Percentiles rank a stretch among this genome's conserved stretches.
phyloP scores from a whole-genome alignment of 2,113 vertebrate genomes.

The Peromyscus maniculatus region DNA sequence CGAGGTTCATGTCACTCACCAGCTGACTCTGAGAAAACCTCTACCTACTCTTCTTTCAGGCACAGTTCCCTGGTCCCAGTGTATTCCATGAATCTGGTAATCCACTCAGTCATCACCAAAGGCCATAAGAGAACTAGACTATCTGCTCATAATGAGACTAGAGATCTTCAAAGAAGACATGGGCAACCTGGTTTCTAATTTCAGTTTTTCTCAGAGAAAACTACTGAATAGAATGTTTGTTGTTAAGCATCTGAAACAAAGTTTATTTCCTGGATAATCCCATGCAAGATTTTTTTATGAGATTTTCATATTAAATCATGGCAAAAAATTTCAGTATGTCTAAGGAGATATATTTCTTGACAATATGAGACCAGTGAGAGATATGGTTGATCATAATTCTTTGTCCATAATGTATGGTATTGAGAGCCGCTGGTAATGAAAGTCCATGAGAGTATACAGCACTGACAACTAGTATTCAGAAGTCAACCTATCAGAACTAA shows the following conservation, averaged over 20 bases:
- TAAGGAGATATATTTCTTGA: conserved; percentile 30
- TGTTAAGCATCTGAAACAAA: conserved; percentile 9
- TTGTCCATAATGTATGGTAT: not conserved
- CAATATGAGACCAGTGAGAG: not conserved
- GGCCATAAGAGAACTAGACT: not conserved
- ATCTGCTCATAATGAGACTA: not conserved
- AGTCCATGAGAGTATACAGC: too few relatives aligned
- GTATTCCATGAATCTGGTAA: not conserved
- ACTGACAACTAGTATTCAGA: too few relatives aligned
- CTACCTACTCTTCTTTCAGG: not conserved
- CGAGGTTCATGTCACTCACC: not conserved
- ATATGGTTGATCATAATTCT: not conserved
- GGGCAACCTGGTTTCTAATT: not conserved
- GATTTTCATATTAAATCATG: conserved; percentile 39
- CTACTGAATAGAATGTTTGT: not conserved
- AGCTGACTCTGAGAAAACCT: not conserved
- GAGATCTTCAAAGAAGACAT: not conserved
- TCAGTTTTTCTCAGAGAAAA: not conserved
- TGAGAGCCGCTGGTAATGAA: too few relatives aligned
- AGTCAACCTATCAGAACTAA: too few relatives aligned
- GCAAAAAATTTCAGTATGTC: not conserved
- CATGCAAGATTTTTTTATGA: conserved; percentile 20
- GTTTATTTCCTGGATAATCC: conserved; percentile 8
- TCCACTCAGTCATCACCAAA: not conserved
- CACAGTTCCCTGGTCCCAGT: not conserved